Base-by-base conservation (phyloP, 2,797 vertebrate genomes). In the Acanthopagrus latus region DNA sequence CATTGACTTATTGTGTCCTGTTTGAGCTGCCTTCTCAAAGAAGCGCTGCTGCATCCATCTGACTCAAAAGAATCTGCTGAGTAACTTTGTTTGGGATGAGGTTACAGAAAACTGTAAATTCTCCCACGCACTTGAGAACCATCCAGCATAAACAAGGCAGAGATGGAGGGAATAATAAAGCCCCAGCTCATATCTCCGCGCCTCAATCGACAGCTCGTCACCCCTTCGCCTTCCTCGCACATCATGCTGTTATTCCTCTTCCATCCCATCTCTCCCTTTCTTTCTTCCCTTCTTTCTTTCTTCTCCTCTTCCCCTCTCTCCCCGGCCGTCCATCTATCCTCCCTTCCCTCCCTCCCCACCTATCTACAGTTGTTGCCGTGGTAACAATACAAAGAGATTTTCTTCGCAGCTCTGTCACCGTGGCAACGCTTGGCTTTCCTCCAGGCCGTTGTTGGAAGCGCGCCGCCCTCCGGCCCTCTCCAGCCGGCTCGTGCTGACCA, bases 311-410 rank as follows among this genome's bases (percentile, higher is more conserved):
- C 57, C 50, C 18, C 27, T 73, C 48, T 84, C 52, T 68, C 63
- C 71, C 76, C 75, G 29, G 46, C 20, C 48, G 8, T 27, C 27
- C 23, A 11, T 17, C 68, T 63, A 16, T 82, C 77, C 72, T 65
- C 78, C 67, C 46, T 27, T 66, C 57, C 43, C 60, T 50, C 83
- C 71, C 76, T 87, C 83, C 73, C 90, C 89, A 91, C 86, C 91
- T 90, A 91, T 91, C 91, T 85, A 93, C 85, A 86, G 89, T 95
- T 90, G 95, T 96, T 95, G 95, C 95, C 94, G 88, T 96, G 95
- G 95, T 95, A 96, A 96, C 95, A 92, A 93, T 93, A 95, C 92
- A 95, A 95, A 95, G 92, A 94, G 84, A 91, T 94, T 94, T 93
- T 91, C 89, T 95, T 94, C 59, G 82, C 93, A 93, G 93, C 94